A percentile compares a stretch with the other conserved stretches of the same genome.
Evolutionary conservation across 1,140 invertebrate species (phyloP).

Genomic region (Leguminivora glycinivorella): DNA sequence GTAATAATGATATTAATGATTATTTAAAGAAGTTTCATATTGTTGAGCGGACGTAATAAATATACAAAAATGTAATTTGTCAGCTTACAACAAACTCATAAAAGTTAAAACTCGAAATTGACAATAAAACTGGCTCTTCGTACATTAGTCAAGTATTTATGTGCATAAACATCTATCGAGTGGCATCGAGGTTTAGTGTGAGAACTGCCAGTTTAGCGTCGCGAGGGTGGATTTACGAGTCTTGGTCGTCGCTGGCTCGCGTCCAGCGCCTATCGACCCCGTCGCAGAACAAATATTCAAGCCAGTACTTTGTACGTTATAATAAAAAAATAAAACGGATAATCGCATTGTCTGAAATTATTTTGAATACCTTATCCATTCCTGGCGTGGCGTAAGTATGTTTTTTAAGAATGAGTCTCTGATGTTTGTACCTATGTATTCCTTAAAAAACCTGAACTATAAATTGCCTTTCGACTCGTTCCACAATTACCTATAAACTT

Average conservation of each 20-base stretch:
- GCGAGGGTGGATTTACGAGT: conserved; percentile 64
- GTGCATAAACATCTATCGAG: conserved; percentile 19
- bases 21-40: no score
- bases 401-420: no score
- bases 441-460: no score
- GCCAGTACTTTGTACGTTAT: conserved; percentile 15
- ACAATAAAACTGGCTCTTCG: conserved; percentile 15
- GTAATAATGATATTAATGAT: no score
- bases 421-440: no score
- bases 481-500: no score
- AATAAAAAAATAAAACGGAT: conserved; percentile 10
- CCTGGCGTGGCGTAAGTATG: no score
- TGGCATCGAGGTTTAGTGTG: conserved; percentile 24
- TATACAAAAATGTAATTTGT: background rate
- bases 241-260: conserved; percentile 56
- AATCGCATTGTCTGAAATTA: no score
- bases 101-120: conserved; percentile 12
- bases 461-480: no score
- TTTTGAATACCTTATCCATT: no score
- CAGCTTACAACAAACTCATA: conserved; percentile 12
- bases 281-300: conserved; percentile 20
- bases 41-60: no score
- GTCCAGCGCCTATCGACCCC: conserved; percentile 66
- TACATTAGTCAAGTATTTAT: conserved; percentile 25
- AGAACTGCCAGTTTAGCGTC: conserved; percentile 44